Evolutionary conservation across 2,113 vertebrate species (phyloP), one percentile per base, ranked within the genome.

Genomic region (Pipra filicauda): DNA sequence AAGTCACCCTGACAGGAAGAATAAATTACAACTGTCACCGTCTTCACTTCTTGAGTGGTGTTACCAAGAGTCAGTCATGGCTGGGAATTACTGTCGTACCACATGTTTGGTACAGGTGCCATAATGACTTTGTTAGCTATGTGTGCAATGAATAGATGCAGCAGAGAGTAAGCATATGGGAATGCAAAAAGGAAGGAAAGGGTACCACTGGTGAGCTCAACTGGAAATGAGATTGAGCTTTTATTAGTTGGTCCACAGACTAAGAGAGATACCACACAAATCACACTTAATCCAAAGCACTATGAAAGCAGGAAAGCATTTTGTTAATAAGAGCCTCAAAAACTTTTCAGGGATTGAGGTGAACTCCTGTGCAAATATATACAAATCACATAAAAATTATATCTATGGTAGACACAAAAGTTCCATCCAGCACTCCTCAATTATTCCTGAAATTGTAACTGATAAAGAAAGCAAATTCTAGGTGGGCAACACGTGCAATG

Each of bases 1-100:
- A 85, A 92, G 55, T 76, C 75, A 94, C 59, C 21, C 79, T 93
- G 86, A 89, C 79, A 89, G 59, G 59, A 94, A 86, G 67, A 79
- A 28, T 70, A 77, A 95, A 97, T 84, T 80, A 67, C 89, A 69
- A 48, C 55, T 81, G 75, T 86, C 79, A 93, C 51, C 3, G 0
- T 55, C 91, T 62, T 77, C 76, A 33, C 61, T 75, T 88, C 46
- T 67, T 17, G 62, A 91, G 58, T 44, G 30, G 59, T 6, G 22
- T 0, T 88, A 43, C 28, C 79, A 77, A 54, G 67, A 85, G 55
- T 35, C 72, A 88, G 43, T 15, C 55, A 43, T 3, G 23, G 52
- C 54, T 79, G 62, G 46, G 54, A 91, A 78, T 49, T 6, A 39
- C 58, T 24, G 43, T 41, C 49, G 59, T 10, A 28, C 58, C 0